Evolutionary conservation across 2,113 vertebrate species (phyloP).

Genomic region (Rhipidura dahli): DNA sequence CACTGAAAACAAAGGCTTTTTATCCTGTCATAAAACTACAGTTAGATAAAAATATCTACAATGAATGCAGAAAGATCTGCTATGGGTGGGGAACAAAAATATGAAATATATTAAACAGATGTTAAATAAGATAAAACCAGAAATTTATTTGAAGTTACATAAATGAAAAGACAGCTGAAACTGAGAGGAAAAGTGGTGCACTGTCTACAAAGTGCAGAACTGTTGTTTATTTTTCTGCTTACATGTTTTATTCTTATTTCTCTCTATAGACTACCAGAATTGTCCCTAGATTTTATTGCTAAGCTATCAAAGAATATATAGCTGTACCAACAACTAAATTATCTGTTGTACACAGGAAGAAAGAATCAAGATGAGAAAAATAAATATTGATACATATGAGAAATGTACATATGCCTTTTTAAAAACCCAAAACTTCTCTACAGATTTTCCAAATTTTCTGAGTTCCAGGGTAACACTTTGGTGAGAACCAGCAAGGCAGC

Average conservation of each 20-base stretch:
- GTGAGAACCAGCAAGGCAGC: neutral
- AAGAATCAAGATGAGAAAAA: neutral
- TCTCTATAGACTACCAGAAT: neutral
- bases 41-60: neutral
- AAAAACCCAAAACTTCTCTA: neutral
- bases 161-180: neutral
- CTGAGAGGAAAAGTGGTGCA: neutral
- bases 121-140: neutral
- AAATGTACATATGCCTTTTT: neutral
- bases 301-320: neutral
- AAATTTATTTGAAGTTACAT: conserved; percentile 7
- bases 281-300: neutral
- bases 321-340: neutral
- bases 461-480: neutral
- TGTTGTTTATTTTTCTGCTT: neutral
- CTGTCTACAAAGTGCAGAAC: neutral
- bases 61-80: neutral
- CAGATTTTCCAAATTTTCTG: neutral
- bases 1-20: neutral
- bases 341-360: neutral
- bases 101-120: neutral
- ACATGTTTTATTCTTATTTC: neutral
- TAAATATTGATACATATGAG: neutral
- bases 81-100: neutral
- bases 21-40: conserved; percentile 24